Conservation (phyloP, 92 coral and sea anemone species). For the Nematostella vectensis region DNA sequence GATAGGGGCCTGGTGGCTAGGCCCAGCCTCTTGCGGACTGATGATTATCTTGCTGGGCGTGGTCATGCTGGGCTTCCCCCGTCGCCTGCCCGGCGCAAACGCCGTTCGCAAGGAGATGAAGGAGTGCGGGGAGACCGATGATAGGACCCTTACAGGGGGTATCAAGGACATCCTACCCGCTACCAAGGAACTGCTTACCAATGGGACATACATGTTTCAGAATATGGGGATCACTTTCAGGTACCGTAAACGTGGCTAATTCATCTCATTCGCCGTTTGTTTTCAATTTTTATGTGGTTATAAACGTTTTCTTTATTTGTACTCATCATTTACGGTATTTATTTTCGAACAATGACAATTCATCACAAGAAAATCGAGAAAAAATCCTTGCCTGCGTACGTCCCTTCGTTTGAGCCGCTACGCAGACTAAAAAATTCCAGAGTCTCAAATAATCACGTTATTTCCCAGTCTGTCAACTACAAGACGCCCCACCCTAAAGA, state of each 20-base stretch:
- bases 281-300: neutral
- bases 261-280: no score
- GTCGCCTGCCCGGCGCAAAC: conserved; percentile 49
- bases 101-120: conserved; percentile 47
- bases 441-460: no score
- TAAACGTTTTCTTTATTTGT: no score
- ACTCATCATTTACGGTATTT: no score
- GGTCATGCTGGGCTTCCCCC: conserved; percentile 50
- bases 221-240: conserved; percentile 39
- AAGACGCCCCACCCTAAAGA: no score
- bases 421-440: no score
- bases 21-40: conserved; percentile 41
- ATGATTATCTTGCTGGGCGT: conserved; percentile 37
- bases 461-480: no score
- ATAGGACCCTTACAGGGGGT: conserved; percentile 8
- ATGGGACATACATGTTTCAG: conserved; percentile 54
- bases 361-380: no score
- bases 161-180: conserved; percentile 63
- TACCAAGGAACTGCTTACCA: conserved; percentile 39
- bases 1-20: conserved; percentile 86
- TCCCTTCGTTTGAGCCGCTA: no score
- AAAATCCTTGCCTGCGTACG: no score
- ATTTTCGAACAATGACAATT: no score
- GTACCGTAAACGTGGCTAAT: conserved; percentile 5
- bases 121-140: conserved; percentile 24